A percentile compares a stretch with the other conserved stretches of the same genome.
Evolutionary conservation across 2,113 vertebrate genomes (phyloP).

Genomic region (Dromas ardeola): DNA sequence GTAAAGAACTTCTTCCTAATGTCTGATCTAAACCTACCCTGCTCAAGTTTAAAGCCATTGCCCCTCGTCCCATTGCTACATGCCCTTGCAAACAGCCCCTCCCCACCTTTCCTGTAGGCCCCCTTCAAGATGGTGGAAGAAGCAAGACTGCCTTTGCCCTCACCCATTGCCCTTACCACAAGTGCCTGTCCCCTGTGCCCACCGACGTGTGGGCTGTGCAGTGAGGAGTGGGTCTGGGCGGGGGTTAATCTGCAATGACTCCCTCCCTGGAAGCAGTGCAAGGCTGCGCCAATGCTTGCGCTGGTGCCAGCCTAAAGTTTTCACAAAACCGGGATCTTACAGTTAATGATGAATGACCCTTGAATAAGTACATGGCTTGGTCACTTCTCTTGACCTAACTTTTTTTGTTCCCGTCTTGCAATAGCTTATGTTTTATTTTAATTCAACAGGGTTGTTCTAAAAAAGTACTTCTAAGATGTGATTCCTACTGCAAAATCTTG

Average conservation of each 20-base stretch:
- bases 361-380: neutral
- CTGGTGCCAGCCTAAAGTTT: neutral
- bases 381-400: conserved; percentile 20
- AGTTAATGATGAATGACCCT: conserved; percentile 25
- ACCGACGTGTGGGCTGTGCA: accelerated
- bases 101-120: too few relatives aligned
- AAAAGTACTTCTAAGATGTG: conserved; percentile 43
- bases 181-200: neutral
- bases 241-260: neutral
- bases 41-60: too few relatives aligned
- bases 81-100: too few relatives aligned
- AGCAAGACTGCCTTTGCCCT: neutral
- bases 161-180: too few relatives aligned
- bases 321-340: neutral
- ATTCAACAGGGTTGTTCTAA: conserved; percentile 25
- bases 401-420: conserved; percentile 17
- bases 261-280: neutral
- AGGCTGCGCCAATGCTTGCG: neutral
- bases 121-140: neutral
- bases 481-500: conserved; percentile 37
- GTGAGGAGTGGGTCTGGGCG: accelerated
- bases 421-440: conserved; percentile 8
- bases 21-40: too few relatives aligned
- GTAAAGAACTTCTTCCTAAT: too few relatives aligned
- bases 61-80: too few relatives aligned